Evolutionary conservation across 1,140 invertebrate genomes (phyloP), one percentile per base, ranked within the genome.

Genomic region (Formica selysi): DNA sequence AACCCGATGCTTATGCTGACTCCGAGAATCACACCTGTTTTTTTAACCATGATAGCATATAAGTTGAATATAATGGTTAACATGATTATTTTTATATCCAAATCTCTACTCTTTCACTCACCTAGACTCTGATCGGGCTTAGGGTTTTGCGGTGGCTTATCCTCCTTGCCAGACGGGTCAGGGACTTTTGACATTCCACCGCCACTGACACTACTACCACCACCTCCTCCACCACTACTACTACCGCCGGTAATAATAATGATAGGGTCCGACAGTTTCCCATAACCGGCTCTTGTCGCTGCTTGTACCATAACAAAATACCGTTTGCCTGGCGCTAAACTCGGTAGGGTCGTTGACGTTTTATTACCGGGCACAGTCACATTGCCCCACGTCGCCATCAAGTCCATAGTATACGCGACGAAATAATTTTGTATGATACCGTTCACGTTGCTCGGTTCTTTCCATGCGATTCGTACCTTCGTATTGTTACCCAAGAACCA

Each of bases 271-370:
- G 95, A 95, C 0, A 93, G 92, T 85, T 94, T 95, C 10, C 96
- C 96, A 71, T 94, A 92, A 19, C 96, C 96, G 41, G 95, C 95
- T 85, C 94, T 94, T 11, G 96, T 96, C 3, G 92, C 93, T 26
- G 96, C 96, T 85, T 95, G 94, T 36, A 96, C 94, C 86, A 95
- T 93, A 51, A 96, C 94, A 61, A 95, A 96, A 85, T 97, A 96
- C 29, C 93, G 90, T 65, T 94, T 94, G 26, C 95, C 95, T 1
- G 95, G 92, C 16, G 94, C 62, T 41, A 96, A 91, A 51, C 93
- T 94, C 13, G 93, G 93, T 64, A 96, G 87, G 86, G 92, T 90
- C 0, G 92, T 91, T 3, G 93, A 92, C 5, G 92, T 94, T 85
- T 93, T 93, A 80, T 95, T 94, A 7, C 94, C 94, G 51, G 87